Percentiles rank a stretch among this genome's conserved stretches.
phyloP scores from a whole-genome alignment of 2,888 invertebrate genomes.

The Anthrax anthrax region DNA sequence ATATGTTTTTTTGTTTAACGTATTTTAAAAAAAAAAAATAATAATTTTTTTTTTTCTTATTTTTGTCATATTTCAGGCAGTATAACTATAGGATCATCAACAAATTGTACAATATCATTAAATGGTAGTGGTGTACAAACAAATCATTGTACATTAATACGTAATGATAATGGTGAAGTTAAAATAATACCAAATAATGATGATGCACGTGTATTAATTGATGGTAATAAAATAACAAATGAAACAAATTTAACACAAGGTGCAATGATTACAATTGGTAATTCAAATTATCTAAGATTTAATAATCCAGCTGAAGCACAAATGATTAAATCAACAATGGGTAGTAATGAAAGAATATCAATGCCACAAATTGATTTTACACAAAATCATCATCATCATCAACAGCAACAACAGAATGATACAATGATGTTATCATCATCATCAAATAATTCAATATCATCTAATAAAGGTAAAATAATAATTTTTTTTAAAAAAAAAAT shows the following conservation, averaged over 20 bases:
- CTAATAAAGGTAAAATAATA: neutral
- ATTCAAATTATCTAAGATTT: slow-evolving; percentile 83
- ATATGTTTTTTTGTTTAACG: too few relatives aligned
- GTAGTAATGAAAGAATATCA: slow-evolving; percentile 52
- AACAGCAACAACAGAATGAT: too few relatives aligned
- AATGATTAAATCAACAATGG: slow-evolving; percentile 68
- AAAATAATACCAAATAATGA: slow-evolving; percentile 63
- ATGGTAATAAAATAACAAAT: slow-evolving; percentile 54
- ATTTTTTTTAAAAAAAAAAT: neutral
- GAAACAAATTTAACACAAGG: slow-evolving; percentile 73
- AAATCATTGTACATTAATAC: slow-evolving; percentile 77
- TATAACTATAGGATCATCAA: slow-evolving; percentile 64
- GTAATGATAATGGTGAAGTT: slow-evolving; percentile 61
- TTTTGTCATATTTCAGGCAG: slow-evolving; percentile 48
- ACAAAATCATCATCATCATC: neutral
- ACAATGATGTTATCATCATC: too few relatives aligned
- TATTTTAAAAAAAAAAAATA: too few relatives aligned
- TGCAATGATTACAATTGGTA: slow-evolving; percentile 81
- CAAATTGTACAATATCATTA: slow-evolving; percentile 68
- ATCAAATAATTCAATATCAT: neutral
- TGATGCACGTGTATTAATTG: slow-evolving; percentile 54
- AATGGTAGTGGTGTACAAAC: slow-evolving; percentile 75
- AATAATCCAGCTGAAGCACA: slow-evolving; percentile 85
- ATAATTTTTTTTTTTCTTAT: neutral
- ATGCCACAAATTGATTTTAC: slow-evolving; percentile 61